Evolutionary conservation across 1,140 invertebrate genomes (phyloP), one percentile per base, ranked within the genome.

Genomic region (Temnothorax longispinosus): DNA sequence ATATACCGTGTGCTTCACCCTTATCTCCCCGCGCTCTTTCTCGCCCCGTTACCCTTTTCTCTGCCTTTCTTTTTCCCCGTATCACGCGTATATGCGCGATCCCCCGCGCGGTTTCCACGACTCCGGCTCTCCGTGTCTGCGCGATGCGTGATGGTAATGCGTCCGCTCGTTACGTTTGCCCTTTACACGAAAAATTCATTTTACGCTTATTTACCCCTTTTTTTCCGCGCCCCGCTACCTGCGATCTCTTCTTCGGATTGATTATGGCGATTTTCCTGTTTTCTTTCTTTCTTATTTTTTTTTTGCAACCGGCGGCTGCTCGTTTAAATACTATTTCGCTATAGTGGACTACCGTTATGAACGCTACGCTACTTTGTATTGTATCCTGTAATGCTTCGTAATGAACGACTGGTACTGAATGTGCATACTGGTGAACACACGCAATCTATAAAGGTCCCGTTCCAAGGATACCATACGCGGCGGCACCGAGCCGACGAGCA

Each of bases 331-430:
- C 93, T 94, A 95, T 95, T 95, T 94, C 94, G 93, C 94, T 95
- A 95, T 93, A 92, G 91, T 94, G 94, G 92, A 94, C 93, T 95
- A 95, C 90, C 91, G 85, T 94, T 94, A 94, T 94, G 93, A 88
- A 92, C 88, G 89, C 94, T 95, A 95, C 93, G 72, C 93, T 95
- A 95, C 92, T 94, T 93, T 95, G 94, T 94, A 93, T 94, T 93
- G 89, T 93, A 92, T 92, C 64, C 64, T 92, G 90, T 93, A 92
- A 93, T 93, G 89, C 87, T 92, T 89, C 91, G 91, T 91, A 93
- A 91, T 93, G 90, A 93, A 93, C 87, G 86, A 91, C 87, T 90
- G 80, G 88, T 93, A 93, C 89, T 92, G 88, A 89, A 92, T 92
- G 91, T 93, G 92, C 89, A 90, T 90, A 92, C 88, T 89, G 89